A percentile compares a stretch with the other conserved stretches of the same genome.
Conservation (phyloP, 1,140 invertebrate species). For the Zeugodacus cucurbitae region DNA sequence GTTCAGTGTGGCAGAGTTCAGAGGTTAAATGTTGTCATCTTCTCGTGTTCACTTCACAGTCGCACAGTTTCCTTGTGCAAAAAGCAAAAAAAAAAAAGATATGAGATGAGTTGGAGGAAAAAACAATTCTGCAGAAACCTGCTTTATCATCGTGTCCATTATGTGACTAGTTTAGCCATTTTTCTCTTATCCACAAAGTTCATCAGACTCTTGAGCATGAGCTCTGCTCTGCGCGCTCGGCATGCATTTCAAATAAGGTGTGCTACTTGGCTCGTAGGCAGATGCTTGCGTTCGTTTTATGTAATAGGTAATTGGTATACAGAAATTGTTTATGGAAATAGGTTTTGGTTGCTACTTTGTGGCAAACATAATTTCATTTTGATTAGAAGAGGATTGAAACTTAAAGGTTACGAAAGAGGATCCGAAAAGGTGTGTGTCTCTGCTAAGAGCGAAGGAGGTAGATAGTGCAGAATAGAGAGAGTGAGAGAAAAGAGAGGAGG, state of each 20-base stretch:
- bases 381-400: background rate
- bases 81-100: background rate
- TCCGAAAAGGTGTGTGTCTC: background rate
- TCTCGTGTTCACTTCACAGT: background rate
- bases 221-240: background rate
- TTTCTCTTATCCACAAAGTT: slow-evolving; percentile 10
- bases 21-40: slow-evolving; percentile 29
- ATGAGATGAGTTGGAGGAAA: background rate
- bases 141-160: slow-evolving; percentile 13
- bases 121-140: background rate
- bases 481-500: too few species aligned
- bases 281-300: background rate
- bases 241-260: background rate
- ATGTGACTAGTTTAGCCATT: background rate
- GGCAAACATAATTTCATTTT: too few species aligned
- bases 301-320: too few species aligned
- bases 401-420: background rate
- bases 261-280: background rate
- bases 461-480: background rate
- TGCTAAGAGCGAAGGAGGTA: background rate
- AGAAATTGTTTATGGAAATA: too few species aligned
- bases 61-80: background rate
- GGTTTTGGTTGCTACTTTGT: too few species aligned
- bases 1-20: background rate
- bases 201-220: slow-evolving; percentile 12